These are phyloP conservation scores for Drosophila parvula DNA, from an alignment of 1,140 invertebrate species.

Conservation along the genomic window DNA sequence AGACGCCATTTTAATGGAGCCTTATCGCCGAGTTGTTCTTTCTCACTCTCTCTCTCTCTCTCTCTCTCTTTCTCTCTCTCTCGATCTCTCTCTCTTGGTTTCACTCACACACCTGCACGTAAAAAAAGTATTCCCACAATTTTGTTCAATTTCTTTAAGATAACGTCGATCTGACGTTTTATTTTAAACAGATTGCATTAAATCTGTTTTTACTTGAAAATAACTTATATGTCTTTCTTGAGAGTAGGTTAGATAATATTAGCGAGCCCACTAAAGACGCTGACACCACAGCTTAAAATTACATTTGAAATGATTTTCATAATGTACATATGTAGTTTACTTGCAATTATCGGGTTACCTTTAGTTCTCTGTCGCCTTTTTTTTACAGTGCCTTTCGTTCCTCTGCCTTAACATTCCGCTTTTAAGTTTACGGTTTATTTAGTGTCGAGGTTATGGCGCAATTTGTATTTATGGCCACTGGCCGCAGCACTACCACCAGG, in stretches of 20 bases:
- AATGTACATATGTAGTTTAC: too few species aligned
- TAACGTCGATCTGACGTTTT: too few species aligned
- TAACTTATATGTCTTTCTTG: too few species aligned
- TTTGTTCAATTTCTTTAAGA: too few species aligned
- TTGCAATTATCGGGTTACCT: not conserved
- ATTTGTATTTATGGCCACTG: slow-evolving; percentile 72
- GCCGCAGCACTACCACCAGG: slow-evolving; percentile 11
- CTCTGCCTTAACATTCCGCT: slow-evolving; percentile 10
- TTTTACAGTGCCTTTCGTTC: slow-evolving; percentile 1
- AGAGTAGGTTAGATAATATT: too few species aligned
- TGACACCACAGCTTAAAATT: too few species aligned
- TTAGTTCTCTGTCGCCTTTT: not conserved
- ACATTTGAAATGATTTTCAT: too few species aligned
- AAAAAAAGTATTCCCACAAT: not conserved
- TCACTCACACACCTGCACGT: slow-evolving; percentile 4
- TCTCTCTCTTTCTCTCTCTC: not conserved
- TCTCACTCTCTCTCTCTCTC: not conserved
- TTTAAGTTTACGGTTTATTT: slow-evolving; percentile 72
- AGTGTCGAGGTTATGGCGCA: slow-evolving; percentile 79
- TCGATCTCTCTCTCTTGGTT: not conserved
- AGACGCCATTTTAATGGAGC: slow-evolving; percentile 64
- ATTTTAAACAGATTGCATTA: too few species aligned
- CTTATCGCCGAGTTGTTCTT: not conserved
- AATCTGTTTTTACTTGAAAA: too few species aligned
- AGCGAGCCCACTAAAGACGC: too few species aligned